Evolutionary conservation across 2,888 invertebrate species (phyloP).

Genomic region (Leptodirus hochenwartii): DNA sequence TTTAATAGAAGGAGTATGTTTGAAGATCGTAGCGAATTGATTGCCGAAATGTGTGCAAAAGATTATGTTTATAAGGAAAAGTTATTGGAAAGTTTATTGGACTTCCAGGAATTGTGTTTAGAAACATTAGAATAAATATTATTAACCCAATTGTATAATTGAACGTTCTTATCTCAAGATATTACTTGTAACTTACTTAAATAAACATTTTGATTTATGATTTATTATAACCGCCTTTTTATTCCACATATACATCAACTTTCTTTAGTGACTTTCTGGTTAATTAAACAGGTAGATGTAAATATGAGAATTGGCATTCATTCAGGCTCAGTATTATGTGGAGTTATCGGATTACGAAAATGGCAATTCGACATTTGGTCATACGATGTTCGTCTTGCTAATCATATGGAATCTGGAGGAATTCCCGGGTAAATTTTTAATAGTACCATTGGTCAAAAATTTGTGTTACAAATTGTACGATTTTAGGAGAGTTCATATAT

Average conservation of each 20-base stretch:
- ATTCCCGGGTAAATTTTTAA: constrained; percentile 84
- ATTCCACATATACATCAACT: no score
- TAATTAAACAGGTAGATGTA: constrained; percentile 80
- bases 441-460: constrained; percentile 7
- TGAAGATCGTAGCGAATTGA: constrained; percentile 13
- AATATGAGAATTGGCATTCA: constrained; percentile 98
- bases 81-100: constrained; percentile 12
- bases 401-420: constrained; percentile 94
- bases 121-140: constrained; percentile 2
- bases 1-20: constrained; percentile 11
- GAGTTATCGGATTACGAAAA: constrained; percentile 79
- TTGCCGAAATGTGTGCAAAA: constrained; percentile 12
- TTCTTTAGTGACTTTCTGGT: no score
- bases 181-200: neutral
- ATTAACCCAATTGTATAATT: constrained; percentile 1
- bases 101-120: constrained; percentile 13
- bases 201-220: no score
- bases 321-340: constrained; percentile 88
- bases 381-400: constrained; percentile 88
- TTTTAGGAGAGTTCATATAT: constrained; percentile 83
- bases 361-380: constrained; percentile 94
- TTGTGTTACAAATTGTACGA: constrained; percentile 4
- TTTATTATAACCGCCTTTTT: no score
- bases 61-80: constrained; percentile 14
- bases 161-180: constrained; percentile 1